phyloP scores from a whole-genome alignment of 2,888 invertebrate species.

The Phaonia tiefii region DNA sequence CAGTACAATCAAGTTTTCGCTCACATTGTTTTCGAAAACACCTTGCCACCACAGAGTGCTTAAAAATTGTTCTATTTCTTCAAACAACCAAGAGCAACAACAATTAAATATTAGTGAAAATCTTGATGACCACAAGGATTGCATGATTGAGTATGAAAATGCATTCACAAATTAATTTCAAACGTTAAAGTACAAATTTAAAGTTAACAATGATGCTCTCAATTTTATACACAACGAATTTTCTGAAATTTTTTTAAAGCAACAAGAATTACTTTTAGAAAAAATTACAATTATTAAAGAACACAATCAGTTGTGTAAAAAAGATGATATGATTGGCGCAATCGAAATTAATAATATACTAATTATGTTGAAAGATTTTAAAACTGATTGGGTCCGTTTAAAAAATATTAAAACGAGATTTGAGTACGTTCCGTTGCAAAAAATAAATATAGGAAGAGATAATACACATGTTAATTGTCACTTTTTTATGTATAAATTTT shows the following conservation, averaged over 20 bases:
- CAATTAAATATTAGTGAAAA: not conserved
- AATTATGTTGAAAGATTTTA: not conserved
- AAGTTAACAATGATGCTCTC: too few relatives aligned
- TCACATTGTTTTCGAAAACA: slow-evolving; percentile 29
- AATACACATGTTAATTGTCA: slow-evolving; percentile 35
- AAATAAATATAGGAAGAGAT: slow-evolving; percentile 47
- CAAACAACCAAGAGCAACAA: not conserved
- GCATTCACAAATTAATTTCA: too few relatives aligned
- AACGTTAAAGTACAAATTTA: too few relatives aligned
- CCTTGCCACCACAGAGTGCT: not conserved
- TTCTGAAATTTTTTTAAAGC: too few relatives aligned
- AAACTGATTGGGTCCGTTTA: not conserved
- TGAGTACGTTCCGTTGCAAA: slow-evolving; percentile 25
- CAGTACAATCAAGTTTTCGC: not conserved
- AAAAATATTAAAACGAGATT: slow-evolving; percentile 22
- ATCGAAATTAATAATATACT: not conserved
- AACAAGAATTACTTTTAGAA: too few relatives aligned
- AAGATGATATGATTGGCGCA: not conserved
- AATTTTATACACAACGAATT: too few relatives aligned
- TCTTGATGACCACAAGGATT: not conserved
- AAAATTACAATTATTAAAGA: too few relatives aligned
- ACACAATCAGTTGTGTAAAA: too few relatives aligned
- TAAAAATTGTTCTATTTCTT: not conserved
- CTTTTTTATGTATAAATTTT: slow-evolving; percentile 47
- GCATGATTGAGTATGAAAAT: too few relatives aligned